phyloP scores from a whole-genome alignment of 2,888 invertebrate species.

The Cryptus viduatorius region DNA sequence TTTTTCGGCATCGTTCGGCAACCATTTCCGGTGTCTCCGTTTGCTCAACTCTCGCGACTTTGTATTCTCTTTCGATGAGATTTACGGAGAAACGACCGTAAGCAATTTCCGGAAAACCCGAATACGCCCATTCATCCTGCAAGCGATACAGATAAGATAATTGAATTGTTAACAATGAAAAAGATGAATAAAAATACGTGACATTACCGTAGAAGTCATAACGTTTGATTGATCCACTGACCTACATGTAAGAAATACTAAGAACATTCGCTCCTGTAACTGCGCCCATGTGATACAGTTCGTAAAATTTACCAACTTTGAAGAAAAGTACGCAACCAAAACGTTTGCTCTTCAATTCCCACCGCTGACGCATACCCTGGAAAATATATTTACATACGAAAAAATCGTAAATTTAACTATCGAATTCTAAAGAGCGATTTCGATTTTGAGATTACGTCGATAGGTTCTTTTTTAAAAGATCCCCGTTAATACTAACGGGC shows the following conservation, averaged over 20 bases:
- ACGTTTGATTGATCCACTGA: constrained; percentile 77
- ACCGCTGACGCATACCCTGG: constrained; percentile 98
- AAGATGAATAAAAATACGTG: neutral
- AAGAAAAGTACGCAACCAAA: constrained; percentile 98
- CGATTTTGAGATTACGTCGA: neutral
- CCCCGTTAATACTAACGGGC: constrained; percentile 88
- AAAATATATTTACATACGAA: neutral
- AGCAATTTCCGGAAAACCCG: constrained; percentile 98
- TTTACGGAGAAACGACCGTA: constrained; percentile 95
- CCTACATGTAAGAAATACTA: constrained; percentile 97
- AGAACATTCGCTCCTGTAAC: constrained; percentile 96
- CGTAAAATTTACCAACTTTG: constrained; percentile 99
- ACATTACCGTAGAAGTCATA: neutral
- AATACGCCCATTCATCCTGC: constrained; percentile 97
- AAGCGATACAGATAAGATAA: constrained; percentile 60
- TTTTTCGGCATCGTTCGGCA: constrained; percentile 90
- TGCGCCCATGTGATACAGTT: constrained; percentile 99
- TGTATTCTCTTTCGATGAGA: constrained; percentile 95
- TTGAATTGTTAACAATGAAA: neutral
- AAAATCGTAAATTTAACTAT: constrained; percentile 9
- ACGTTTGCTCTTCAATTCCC: constrained; percentile 95
- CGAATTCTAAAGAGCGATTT: too few relatives aligned
- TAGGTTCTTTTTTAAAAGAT: neutral
- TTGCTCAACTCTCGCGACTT: constrained; percentile 97
- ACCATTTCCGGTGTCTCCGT: constrained; percentile 99